Conservation (phyloP, 1,140 invertebrate species). For the Neodiprion lecontei region DNA sequence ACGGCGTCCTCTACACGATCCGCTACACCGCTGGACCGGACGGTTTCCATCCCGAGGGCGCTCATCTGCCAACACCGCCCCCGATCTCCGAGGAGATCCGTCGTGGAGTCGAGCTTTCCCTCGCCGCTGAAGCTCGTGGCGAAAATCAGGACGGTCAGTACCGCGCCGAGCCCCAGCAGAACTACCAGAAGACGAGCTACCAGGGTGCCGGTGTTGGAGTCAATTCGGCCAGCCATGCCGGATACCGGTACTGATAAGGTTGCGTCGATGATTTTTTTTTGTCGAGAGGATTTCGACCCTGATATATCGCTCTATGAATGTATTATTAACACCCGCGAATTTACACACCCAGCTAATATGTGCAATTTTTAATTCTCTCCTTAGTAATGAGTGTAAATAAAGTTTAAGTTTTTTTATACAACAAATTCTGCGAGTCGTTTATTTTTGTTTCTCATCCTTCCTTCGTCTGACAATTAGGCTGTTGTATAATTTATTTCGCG, state of each 20-base stretch:
- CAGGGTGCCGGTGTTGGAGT: neutral
- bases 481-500: too few relatives aligned
- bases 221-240: neutral
- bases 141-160: neutral
- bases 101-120: constrained; percentile 6
- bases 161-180: neutral
- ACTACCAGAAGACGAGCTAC: neutral
- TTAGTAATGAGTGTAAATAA: too few relatives aligned
- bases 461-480: too few relatives aligned
- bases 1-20: constrained; percentile 31
- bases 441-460: too few relatives aligned
- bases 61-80: constrained; percentile 27
- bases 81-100: neutral
- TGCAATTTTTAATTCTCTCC: too few relatives aligned
- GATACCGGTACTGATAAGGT: neutral
- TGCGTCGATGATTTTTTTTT: too few relatives aligned
- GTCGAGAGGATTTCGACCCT: too few relatives aligned
- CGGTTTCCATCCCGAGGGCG: constrained; percentile 33
- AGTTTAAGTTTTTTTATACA: too few relatives aligned
- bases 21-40: constrained; percentile 32
- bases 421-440: too few relatives aligned
- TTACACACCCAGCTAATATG: too few relatives aligned
- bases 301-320: too few relatives aligned
- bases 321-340: too few relatives aligned
- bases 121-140: neutral